phyloP scores from a whole-genome alignment of 2,888 invertebrate species.

The Phengaris arion region DNA sequence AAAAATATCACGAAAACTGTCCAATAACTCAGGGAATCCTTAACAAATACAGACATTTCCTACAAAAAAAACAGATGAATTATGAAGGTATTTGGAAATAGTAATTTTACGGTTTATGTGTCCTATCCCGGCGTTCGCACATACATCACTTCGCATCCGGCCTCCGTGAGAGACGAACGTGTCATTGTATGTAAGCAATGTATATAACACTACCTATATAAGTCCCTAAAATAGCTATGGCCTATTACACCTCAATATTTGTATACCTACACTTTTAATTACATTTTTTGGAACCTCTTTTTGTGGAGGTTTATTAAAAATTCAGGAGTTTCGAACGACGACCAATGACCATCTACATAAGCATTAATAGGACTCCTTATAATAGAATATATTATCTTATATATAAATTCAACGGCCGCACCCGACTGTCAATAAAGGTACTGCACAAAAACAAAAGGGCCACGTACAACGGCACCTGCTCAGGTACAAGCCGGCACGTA shows the following conservation, averaged over 20 bases:
- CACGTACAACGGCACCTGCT: not conserved
- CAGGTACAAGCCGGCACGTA: not conserved
- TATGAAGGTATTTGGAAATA: conserved; percentile 64
- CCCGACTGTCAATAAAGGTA: conserved; percentile 34
- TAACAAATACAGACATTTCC: conserved; percentile 38
- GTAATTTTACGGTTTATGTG: conserved; percentile 76
- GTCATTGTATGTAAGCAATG: not conserved
- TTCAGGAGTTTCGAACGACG: no score
- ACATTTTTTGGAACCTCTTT: no score
- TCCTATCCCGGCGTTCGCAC: conserved; percentile 62
- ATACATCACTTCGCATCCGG: conserved; percentile 68
- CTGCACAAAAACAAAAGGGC: conserved; percentile 16
- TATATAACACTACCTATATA: no score
- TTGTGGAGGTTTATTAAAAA: no score
- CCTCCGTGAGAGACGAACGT: conserved; percentile 46
- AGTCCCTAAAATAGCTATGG: no score
- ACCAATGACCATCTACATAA: no score
- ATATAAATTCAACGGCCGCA: conserved; percentile 3
- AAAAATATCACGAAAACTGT: not conserved
- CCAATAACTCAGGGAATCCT: conserved; percentile 8
- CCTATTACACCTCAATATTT: no score
- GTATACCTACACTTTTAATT: no score
- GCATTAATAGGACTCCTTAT: no score
- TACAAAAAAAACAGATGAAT: conserved; percentile 44
- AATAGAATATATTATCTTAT: not conserved